These are phyloP conservation scores for Channallabes apus DNA, from an alignment of 2,797 vertebrate genomes.

Conservation along the genomic window DNA sequence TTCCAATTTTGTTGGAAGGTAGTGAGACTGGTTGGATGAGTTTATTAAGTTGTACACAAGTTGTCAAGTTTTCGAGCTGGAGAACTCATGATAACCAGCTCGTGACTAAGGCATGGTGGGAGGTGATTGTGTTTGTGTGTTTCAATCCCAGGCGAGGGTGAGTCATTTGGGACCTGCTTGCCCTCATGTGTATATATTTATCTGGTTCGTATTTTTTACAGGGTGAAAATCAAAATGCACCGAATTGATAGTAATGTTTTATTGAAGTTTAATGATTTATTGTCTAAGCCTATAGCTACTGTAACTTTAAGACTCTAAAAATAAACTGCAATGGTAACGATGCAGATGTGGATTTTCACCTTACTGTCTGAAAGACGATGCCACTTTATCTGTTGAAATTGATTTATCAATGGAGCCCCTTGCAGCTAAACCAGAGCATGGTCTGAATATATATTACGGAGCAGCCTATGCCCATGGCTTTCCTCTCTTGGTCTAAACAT, in stretches of 20 bases:
- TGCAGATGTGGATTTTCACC: slow-evolving; percentile 39
- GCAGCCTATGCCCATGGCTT: slow-evolving; percentile 1
- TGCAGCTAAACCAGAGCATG: slow-evolving; percentile 18
- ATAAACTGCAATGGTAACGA: slow-evolving; percentile 34
- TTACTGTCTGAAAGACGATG: slow-evolving; percentile 23
- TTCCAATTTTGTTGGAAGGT: background rate
- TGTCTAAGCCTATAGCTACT: background rate
- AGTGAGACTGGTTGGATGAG: background rate
- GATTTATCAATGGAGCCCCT: slow-evolving; percentile 37
- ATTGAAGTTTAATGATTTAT: background rate
- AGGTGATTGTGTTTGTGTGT: background rate
- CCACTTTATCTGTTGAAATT: slow-evolving; percentile 25
- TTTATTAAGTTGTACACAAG: background rate
- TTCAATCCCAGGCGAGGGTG: background rate
- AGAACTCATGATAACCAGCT: background rate
- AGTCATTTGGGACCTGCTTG: background rate
- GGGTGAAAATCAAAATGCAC: background rate
- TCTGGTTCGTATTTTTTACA: background rate
- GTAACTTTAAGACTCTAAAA: background rate
- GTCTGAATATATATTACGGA: slow-evolving; percentile 11
- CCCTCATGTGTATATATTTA: slow-evolving; percentile 14
- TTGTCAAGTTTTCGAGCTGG: background rate
- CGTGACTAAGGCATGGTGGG: slow-evolving; percentile 13
- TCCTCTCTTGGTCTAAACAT: slow-evolving; percentile 41
- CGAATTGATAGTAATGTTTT: background rate